These are phyloP conservation scores for Tetramorium alpestre DNA, from an alignment of 1,140 invertebrate genomes.

Conservation along the genomic window DNA sequence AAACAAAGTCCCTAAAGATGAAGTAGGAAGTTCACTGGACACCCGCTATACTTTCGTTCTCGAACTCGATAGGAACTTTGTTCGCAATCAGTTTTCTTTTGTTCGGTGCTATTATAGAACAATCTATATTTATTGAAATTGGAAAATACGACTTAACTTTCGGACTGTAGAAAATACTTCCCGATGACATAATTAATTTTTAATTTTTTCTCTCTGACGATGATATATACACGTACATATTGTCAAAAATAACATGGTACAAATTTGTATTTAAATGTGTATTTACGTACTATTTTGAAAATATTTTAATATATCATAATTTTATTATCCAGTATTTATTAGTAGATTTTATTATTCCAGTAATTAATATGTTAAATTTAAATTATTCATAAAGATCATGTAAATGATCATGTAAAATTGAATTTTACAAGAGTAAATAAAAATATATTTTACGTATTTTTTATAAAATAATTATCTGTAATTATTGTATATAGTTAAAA, in stretches of 20 bases:
- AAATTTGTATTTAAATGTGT: no score
- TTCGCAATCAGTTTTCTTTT: slow-evolving; percentile 13
- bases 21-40: slow-evolving; percentile 68
- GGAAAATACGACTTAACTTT: slow-evolving; percentile 45
- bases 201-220: no score
- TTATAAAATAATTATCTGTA: neutral
- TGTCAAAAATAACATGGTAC: no score
- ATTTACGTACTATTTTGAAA: no score
- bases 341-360: neutral
- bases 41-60: slow-evolving; percentile 54
- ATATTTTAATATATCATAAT: neutral
- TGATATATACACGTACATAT: no score
- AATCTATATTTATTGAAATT: slow-evolving; percentile 59
- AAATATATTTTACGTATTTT: neutral
- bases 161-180: neutral
- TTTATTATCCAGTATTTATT: no score
- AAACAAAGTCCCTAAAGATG: slow-evolving; percentile 72
- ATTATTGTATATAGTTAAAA: neutral
- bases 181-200: neutral
- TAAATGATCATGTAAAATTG: no score
- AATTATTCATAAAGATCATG: no score
- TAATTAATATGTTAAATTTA: neutral
- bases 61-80: slow-evolving; percentile 32
- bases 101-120: neutral
- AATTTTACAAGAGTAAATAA: neutral